Conservation (phyloP, 2,113 vertebrate species). For the Stigmatopora nigra region DNA sequence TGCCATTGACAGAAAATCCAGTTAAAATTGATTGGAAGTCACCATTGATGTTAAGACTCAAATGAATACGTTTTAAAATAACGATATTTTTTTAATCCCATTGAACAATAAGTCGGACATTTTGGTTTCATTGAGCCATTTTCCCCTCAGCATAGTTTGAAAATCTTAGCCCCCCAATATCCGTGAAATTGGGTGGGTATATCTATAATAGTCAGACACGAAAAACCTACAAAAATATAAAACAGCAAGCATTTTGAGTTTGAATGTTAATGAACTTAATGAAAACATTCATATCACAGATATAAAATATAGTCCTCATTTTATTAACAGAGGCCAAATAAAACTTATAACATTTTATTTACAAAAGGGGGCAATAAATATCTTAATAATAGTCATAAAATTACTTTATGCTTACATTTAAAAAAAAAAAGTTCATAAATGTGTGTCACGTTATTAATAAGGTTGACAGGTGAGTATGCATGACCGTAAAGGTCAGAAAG, state of each 20-base stretch:
- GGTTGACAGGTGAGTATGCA: constrained; percentile 60
- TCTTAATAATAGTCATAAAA: constrained; percentile 81
- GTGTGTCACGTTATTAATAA: constrained; percentile 76
- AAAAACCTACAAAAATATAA: neutral
- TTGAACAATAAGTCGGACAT: too few relatives aligned
- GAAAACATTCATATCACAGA: constrained; percentile 36
- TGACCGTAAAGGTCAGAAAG: constrained; percentile 44
- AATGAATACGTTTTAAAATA: too few relatives aligned
- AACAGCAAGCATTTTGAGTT: neutral
- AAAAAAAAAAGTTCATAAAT: constrained; percentile 61
- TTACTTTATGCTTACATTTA: constrained; percentile 75
- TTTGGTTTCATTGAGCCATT: too few relatives aligned
- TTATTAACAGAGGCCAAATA: constrained; percentile 80
- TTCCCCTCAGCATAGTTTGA: too few relatives aligned
- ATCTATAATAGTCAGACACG: neutral
- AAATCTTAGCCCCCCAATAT: too few relatives aligned
- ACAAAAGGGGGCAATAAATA: constrained; percentile 80
- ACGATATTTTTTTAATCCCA: too few relatives aligned
- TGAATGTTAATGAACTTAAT: constrained; percentile 6
- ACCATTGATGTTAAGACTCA: too few relatives aligned
- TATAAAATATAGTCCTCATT: constrained; percentile 78
- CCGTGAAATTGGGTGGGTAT: too few relatives aligned
- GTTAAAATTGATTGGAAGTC: too few relatives aligned
- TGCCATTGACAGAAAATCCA: too few relatives aligned
- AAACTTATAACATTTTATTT: constrained; percentile 78